These are phyloP conservation scores for Vulpes ferrilata DNA, from an alignment of 2,113 vertebrate genomes.

Conservation along the genomic window DNA sequence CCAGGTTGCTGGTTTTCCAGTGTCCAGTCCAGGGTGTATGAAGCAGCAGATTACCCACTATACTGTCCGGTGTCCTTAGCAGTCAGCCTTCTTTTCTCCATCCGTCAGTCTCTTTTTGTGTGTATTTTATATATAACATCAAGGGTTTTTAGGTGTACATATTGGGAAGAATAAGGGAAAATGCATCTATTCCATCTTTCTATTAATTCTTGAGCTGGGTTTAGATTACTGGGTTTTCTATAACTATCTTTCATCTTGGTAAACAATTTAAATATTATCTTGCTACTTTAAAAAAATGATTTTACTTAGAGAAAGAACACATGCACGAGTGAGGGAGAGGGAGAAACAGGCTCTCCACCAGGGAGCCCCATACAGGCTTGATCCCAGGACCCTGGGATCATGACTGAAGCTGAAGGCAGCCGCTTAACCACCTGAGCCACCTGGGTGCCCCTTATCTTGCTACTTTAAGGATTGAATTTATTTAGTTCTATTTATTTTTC, in stretches of 20 bases:
- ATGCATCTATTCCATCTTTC: not conserved
- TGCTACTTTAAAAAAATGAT: not conserved
- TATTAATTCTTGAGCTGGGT: not conserved
- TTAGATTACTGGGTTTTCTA: not conserved
- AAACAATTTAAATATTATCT: not conserved
- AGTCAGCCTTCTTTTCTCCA: not conserved
- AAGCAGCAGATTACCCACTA: not conserved
- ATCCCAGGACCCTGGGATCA: no score
- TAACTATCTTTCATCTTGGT: not conserved
- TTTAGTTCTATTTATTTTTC: slow-evolving; percentile 10
- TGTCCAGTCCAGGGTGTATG: not conserved
- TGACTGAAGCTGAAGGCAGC: no score
- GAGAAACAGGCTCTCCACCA: no score
- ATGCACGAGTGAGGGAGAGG: no score
- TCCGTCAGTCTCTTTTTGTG: not conserved
- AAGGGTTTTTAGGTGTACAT: not conserved
- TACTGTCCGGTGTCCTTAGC: not conserved
- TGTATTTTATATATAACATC: not conserved
- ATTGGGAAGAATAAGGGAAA: slow-evolving; percentile 12
- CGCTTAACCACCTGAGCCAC: no score
- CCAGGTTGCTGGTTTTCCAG: not conserved
- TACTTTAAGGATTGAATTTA: not conserved
- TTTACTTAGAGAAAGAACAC: no score
- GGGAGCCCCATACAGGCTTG: no score
- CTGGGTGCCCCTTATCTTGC: not conserved